Evolutionary conservation across 2,888 invertebrate species (phyloP).

Genomic region (Griposia aprilina): DNA sequence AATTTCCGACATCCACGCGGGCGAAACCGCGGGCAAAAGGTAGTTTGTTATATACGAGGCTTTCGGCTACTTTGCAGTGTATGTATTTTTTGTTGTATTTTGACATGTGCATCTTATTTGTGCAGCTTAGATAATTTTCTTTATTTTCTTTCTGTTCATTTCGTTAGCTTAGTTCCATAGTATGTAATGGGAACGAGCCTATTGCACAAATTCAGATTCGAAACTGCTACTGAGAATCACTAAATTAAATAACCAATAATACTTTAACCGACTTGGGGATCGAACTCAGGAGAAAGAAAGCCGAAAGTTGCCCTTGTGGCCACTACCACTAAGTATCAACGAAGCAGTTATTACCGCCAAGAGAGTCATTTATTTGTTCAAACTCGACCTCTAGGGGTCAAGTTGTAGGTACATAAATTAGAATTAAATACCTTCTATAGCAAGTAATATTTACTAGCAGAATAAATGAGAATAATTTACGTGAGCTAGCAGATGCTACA

Average conservation of each 20-base stretch:
- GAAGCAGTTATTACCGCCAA: conserved; percentile 36
- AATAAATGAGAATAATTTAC: conserved; percentile 14
- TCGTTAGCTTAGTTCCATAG: neutral
- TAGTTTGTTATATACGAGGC: neutral
- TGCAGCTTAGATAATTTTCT: neutral
- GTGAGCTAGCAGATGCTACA: neutral
- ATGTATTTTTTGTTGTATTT: neutral
- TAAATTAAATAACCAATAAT: neutral
- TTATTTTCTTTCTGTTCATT: too few species aligned
- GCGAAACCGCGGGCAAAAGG: too few species aligned
- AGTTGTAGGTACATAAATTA: conserved; percentile 41
- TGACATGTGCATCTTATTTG: neutral
- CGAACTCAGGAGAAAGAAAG: neutral
- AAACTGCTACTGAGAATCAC: neutral
- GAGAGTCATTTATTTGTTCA: conserved; percentile 54
- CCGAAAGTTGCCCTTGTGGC: conserved; percentile 1
- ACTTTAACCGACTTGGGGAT: neutral
- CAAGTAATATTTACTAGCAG: conserved; percentile 24
- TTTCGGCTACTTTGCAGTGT: neutral
- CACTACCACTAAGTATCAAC: neutral
- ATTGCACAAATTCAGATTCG: neutral
- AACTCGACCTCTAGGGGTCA: conserved; percentile 36
- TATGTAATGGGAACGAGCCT: neutral
- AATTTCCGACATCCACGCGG: too few species aligned
- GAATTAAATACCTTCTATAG: conserved; percentile 32